phyloP scores from a whole-genome alignment of 1,140 invertebrate species.

The Drosophila sturtevanti region DNA sequence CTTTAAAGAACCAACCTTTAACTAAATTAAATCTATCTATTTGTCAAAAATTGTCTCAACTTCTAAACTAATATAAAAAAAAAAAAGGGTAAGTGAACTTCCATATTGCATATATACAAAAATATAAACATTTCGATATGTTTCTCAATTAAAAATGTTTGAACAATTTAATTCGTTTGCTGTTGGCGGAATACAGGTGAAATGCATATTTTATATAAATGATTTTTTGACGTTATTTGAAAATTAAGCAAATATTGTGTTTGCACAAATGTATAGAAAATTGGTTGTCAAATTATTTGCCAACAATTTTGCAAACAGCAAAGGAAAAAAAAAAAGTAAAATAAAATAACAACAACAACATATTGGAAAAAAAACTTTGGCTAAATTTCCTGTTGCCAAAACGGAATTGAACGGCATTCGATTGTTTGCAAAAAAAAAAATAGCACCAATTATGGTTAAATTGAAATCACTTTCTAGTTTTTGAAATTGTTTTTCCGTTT shows the following conservation, averaged over 20 bases:
- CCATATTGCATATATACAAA: no score
- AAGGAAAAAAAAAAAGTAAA: neutral
- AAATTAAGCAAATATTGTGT: conserved; percentile 4
- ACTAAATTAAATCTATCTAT: no score
- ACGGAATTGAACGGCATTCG: neutral
- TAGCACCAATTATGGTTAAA: conserved; percentile 1
- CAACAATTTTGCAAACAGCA: neutral
- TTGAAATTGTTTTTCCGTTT: neutral
- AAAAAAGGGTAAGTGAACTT: neutral
- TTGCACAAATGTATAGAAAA: conserved; percentile 7
- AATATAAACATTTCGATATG: neutral
- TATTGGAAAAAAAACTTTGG: neutral
- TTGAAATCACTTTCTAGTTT: conserved; percentile 9
- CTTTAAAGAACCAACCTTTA: no score
- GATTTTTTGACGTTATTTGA: conserved; percentile 10
- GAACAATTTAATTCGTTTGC: conserved; percentile 3
- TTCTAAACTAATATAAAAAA: no score
- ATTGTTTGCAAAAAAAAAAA: neutral
- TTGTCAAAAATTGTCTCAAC: no score
- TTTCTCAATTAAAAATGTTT: conserved; percentile 1
- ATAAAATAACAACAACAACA: neutral
- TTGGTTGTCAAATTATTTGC: conserved; percentile 13
- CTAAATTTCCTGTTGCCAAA: neutral
- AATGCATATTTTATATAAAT: neutral
- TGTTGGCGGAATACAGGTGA: neutral